Conservation (phyloP, 2,113 vertebrate species). For the Spizaetus ornatus region DNA sequence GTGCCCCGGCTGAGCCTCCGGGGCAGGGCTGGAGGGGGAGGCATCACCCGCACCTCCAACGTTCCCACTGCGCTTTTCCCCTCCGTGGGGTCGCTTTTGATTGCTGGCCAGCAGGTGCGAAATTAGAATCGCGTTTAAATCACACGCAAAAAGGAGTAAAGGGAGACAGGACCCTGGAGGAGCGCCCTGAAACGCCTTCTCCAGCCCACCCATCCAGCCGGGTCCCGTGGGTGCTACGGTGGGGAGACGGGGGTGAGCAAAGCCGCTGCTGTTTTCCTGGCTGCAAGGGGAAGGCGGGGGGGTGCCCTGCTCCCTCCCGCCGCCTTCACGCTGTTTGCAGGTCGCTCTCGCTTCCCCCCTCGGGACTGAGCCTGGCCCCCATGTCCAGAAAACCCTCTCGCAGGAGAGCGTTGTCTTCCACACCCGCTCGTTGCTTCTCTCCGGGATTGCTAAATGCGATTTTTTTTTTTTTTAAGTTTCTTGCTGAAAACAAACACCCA, state of each 20-base stretch:
- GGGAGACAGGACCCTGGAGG: background rate
- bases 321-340: background rate
- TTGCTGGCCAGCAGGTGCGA: background rate
- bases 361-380: background rate
- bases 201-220: background rate
- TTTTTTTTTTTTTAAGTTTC: background rate
- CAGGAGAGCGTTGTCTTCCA: background rate
- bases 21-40: too few relatives aligned
- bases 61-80: background rate
- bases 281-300: background rate
- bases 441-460: background rate
- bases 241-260: background rate
- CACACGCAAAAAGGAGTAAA: fast-evolving
- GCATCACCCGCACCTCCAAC: background rate
- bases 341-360: background rate
- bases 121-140: background rate
- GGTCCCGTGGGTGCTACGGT: background rate
- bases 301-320: too few relatives aligned
- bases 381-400: background rate
- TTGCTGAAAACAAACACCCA: background rate
- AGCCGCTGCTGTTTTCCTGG: background rate
- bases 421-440: background rate
- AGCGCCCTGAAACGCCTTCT: background rate
- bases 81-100: background rate
- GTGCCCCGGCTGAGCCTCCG: background rate